phyloP scores from a whole-genome alignment of 2,888 invertebrate species.

The Epirrita christyi region DNA sequence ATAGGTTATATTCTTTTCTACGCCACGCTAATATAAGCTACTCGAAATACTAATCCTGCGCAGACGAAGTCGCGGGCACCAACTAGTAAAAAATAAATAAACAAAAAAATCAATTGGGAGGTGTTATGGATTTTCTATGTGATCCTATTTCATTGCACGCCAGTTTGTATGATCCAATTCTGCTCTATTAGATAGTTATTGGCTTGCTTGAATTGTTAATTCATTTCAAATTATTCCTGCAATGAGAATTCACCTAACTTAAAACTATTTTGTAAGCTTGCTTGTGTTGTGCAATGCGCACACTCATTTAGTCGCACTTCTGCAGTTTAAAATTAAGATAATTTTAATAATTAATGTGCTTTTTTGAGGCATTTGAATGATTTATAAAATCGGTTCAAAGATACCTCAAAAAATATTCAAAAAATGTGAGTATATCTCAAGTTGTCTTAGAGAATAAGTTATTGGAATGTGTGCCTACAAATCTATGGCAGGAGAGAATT shows the following conservation, averaged over 20 bases:
- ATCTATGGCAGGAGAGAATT: conserved; percentile 21
- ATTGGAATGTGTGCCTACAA: conserved; percentile 22
- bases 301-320: background rate
- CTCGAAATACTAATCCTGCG: no score
- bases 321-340: no score
- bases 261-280: no score
- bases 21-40: no score
- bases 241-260: background rate
- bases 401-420: background rate
- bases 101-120: no score
- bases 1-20: no score
- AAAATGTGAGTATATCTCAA: conserved; percentile 9
- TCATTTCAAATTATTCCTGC: background rate
- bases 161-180: background rate
- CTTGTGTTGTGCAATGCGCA: background rate
- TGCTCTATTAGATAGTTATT: background rate
- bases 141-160: no score
- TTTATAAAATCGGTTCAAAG: background rate
- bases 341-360: no score
- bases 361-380: background rate
- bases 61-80: no score
- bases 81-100: no score
- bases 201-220: background rate
- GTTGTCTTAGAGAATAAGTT: conserved; percentile 17
- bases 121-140: no score